Conservation (phyloP, 2,797 vertebrate species). For the Octomys mimax region DNA sequence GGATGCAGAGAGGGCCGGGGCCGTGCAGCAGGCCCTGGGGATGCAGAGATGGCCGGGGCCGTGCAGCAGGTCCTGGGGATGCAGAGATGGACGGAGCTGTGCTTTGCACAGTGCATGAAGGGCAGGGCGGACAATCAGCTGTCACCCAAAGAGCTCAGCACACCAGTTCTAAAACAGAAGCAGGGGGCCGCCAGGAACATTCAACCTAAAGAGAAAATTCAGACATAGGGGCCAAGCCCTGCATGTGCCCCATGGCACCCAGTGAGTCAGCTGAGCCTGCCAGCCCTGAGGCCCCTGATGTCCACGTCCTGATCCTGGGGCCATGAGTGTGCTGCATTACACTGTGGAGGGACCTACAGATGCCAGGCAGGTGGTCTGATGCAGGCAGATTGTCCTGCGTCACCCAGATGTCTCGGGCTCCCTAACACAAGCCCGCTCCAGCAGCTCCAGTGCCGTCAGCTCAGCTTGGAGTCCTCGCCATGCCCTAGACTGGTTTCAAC, state of each 20-base stretch:
- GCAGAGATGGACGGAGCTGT: fast-evolving
- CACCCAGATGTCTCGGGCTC: background rate
- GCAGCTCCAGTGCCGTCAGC: fast-evolving
- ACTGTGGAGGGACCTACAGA: fast-evolving
- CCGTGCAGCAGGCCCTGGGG: background rate
- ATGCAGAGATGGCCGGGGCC: fast-evolving
- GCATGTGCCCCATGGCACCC: background rate
- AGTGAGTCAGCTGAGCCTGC: background rate
- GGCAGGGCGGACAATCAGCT: fast-evolving
- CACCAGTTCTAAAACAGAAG: background rate
- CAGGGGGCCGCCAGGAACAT: background rate
- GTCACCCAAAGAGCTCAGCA: background rate
- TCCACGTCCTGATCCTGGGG: fast-evolving
- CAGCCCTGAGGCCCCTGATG: background rate
- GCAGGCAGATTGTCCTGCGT: too few relatives aligned
- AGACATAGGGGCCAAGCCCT: background rate
- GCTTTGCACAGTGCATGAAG: fast-evolving
- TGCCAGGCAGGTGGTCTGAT: background rate
- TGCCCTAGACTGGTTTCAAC: background rate
- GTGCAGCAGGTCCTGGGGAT: background rate
- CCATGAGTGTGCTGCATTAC: too few relatives aligned
- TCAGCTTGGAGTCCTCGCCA: background rate
- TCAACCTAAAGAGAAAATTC: background rate
- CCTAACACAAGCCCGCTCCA: background rate
- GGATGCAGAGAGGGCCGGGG: background rate